Evolutionary conservation across 2,797 vertebrate genomes (phyloP), one percentile per base, ranked within the genome.

Genomic region (Tamandua tetradactyla): DNA sequence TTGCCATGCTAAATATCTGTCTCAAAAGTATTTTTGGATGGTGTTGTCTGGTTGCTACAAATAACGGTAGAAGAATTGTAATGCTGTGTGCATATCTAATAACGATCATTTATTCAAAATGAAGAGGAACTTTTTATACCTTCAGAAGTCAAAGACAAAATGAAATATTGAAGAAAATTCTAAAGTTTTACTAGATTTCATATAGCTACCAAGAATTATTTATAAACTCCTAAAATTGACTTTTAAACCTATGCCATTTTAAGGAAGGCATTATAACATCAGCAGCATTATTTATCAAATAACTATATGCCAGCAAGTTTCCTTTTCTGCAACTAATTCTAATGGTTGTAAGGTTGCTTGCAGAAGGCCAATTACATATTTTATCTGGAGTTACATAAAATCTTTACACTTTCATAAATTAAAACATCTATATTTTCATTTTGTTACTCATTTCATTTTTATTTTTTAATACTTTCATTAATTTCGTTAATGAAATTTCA

Each of bases 201-300:
- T 74, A 68, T 71, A 81, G 3, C 18, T 91, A 64, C 61, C 49
- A 92, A 35, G 69, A 93, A 91, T 94, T 87, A 89, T 74, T 90
- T 22, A 52, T 81, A 47, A 42, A 80, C 93, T 89, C 52, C 57
- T 95, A 92, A 95, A 88, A 91, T 78, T 85, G 76, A 84, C 52
- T 94, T 95, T 95, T 92, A 85, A 90, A 85, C 32, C 30, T 64
- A 87, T 89, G 27, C 62, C 71, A 81, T 61, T 88, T 85, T 84
- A 52, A 92, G 14, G 32, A 57, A 91, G 27, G 8, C 37, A 85
- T 66, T 87, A 37, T 89, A 42, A 30, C 83, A 57, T 37, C 80
- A 49, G 66, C 72, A 87, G 3, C 81, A 59, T 89, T 78, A 76
- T 49, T 94, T 91, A 81, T 85, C 81, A 87, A 82, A 61, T 81